Evolutionary conservation across 1,140 invertebrate species (phyloP).

Genomic region (Nasonia vitripennis): DNA sequence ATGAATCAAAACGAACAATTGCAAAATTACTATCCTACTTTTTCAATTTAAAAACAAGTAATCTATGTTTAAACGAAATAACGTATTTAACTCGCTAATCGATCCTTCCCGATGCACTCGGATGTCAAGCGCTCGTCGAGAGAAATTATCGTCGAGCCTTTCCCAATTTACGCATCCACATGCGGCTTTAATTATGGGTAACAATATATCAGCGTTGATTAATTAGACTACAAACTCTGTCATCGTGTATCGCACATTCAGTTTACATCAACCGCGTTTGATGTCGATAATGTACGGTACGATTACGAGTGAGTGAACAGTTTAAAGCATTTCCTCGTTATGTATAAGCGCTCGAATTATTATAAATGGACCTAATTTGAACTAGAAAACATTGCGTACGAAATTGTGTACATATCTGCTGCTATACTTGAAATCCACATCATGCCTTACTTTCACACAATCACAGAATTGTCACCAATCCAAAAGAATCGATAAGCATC

Average conservation of each 20-base stretch:
- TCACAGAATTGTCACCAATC: too few relatives aligned
- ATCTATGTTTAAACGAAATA: not conserved
- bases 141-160: not conserved
- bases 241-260: constrained; percentile 13
- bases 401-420: too few relatives aligned
- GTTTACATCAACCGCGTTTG: constrained; percentile 30
- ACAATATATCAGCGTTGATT: constrained; percentile 33
- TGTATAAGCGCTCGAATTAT: not conserved
- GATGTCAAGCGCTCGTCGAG: not conserved
- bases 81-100: not conserved
- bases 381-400: too few relatives aligned
- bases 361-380: constrained; percentile 11
- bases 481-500: too few relatives aligned
- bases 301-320: not conserved
- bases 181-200: not conserved
- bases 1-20: too few relatives aligned
- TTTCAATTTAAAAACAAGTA: too few relatives aligned
- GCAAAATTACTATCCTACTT: too few relatives aligned
- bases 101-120: not conserved
- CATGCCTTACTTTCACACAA: too few relatives aligned
- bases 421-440: too few relatives aligned
- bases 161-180: not conserved
- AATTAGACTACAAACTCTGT: constrained; percentile 42
- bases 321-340: not conserved
- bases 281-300: constrained; percentile 48